Percentiles rank a stretch among this genome's conserved stretches.
phyloP scores from a whole-genome alignment of 1,140 invertebrate genomes.

The Hormaphis cornu region DNA sequence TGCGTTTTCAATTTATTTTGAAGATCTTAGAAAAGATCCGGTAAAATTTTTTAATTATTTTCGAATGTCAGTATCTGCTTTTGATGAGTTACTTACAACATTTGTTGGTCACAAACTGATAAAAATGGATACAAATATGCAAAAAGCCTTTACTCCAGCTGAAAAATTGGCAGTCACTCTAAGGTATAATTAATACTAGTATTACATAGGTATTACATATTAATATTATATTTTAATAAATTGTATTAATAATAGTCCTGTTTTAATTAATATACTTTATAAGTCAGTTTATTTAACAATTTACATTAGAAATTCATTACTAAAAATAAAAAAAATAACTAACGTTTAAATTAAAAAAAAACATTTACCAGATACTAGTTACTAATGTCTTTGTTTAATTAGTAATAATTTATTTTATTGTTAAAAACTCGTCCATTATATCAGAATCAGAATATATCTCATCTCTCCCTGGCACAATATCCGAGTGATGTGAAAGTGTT shows the following conservation, averaged over 20 bases:
- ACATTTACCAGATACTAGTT: no score
- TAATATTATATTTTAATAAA: no score
- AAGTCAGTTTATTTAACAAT: not conserved
- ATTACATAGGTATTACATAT: no score
- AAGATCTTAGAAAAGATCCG: not conserved
- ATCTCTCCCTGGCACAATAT: no score
- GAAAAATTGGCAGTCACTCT: not conserved
- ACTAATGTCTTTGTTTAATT: no score
- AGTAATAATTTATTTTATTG: no score
- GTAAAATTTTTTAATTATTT: not conserved
- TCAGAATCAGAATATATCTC: no score
- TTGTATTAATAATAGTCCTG: not conserved
- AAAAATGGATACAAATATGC: not conserved
- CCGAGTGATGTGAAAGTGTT: no score
- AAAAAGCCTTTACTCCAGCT: not conserved
- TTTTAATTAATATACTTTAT: constrained; percentile 1
- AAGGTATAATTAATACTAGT: not conserved
- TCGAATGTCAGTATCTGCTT: not conserved
- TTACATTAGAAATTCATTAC: not conserved
- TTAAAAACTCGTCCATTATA: no score
- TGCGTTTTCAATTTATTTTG: not conserved
- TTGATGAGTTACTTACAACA: not conserved
- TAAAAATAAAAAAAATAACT: no score
- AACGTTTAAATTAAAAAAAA: no score
- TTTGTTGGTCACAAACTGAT: not conserved